Percentiles rank a stretch among this genome's conserved stretches.
phyloP scores from a whole-genome alignment of 1,140 invertebrate species.

The Nasonia vitripennis region DNA sequence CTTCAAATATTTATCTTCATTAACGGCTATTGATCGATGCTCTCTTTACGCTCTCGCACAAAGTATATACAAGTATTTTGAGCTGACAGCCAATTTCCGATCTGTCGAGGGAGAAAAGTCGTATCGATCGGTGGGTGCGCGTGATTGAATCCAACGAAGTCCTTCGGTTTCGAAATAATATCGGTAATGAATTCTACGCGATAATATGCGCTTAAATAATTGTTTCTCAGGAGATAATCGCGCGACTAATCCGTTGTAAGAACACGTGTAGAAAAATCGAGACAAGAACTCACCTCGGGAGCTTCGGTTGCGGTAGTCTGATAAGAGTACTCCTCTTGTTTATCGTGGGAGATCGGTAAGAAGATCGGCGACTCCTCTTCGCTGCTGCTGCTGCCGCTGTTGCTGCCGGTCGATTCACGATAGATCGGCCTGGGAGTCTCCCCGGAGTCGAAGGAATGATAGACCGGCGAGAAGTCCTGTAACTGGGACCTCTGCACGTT shows the following conservation, averaged over 20 bases:
- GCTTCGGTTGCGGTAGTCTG: constrained; percentile 48
- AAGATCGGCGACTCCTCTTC: constrained; percentile 56
- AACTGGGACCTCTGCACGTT: constrained; percentile 56
- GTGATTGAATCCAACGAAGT: neutral
- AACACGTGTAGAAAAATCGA: neutral
- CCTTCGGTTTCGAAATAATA: neutral
- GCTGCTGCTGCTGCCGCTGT: constrained; percentile 36
- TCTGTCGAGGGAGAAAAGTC: neutral
- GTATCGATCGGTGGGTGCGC: neutral
- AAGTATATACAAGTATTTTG: neutral
- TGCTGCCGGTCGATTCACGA: neutral
- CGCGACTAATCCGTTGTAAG: neutral
- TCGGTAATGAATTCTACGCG: neutral
- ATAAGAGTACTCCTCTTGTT: constrained; percentile 59
- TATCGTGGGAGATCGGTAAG: constrained; percentile 59
- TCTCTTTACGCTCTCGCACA: neutral
- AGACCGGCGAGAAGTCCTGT: constrained; percentile 56
- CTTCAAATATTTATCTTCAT: neutral
- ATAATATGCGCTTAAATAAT: neutral
- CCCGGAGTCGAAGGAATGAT: constrained; percentile 40
- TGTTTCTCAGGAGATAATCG: neutral
- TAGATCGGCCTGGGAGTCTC: constrained; percentile 47
- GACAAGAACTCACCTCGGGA: constrained; percentile 57
- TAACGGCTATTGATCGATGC: neutral
- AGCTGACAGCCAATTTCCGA: neutral